Base-by-base conservation (phyloP, 2,888 invertebrate genomes). In the Sisyra nigra region DNA sequence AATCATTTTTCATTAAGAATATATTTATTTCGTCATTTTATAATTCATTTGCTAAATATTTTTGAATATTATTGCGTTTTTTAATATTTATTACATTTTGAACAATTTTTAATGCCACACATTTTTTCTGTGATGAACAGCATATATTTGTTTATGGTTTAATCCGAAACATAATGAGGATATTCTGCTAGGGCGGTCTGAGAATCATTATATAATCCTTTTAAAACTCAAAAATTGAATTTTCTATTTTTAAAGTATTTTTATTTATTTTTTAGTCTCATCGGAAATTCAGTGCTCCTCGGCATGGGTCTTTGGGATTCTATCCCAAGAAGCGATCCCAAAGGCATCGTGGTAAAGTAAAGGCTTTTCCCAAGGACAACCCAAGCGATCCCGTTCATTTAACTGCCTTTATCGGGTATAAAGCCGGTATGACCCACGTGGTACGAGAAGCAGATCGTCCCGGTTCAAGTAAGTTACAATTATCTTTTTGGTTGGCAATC, bases 241-340 rank as follows among this genome's bases (percentile, higher is more conserved):
- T 41, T 30, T 24, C 29, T 37, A n/a, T 33, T 4, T 44, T 31
- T 18, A 31, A 18, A 24, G 24, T 5, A 24, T 24, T 37, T 44
- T 46, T 44, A 41, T 43, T 3, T 51, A 69, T 31, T 3, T 43
- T 78, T 50, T 66, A 97, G 98, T 97, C 97, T 70, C 98, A 98
- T 72, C 82, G 98, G 63, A 98, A 99, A 67, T 99, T 98, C 69
- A 96, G 94, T 61, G 97, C 97, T 36, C 98, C 98, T 55, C 88
- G 98, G 55, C 98, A 98, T 79, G 98, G 98, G 57, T 97, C 96
- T 44, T 93, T 98, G 89, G 97, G 96, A 55, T 99, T 98, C 77
- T 87, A 96, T 68, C 98, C 98, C 58, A 97, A 96, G 71, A 99
- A 98, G 70, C 79, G 98, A 54, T 85, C 92, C 53, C 78, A 78